A percentile compares a stretch with the other conserved stretches of the same genome.
These are phyloP conservation scores for Dolichomitus sp. DNA, from an alignment of 2,888 invertebrate species.

Conservation along the genomic window DNA sequence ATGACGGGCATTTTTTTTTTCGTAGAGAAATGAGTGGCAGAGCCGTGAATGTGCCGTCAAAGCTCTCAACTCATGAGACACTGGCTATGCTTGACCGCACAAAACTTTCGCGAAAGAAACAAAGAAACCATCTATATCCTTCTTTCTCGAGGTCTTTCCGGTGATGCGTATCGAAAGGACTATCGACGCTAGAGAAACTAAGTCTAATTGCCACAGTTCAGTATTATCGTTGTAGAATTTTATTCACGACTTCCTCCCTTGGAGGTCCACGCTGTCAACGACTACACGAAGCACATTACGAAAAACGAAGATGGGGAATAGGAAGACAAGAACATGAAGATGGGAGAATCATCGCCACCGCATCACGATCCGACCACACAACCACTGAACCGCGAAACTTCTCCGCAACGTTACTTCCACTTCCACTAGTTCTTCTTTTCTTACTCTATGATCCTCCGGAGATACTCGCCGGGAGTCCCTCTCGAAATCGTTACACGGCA, in stretches of 20 bases:
- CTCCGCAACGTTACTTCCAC: constrained; percentile 36
- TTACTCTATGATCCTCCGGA: constrained; percentile 23
- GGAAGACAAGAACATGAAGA: constrained; percentile 13
- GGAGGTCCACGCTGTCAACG: constrained; percentile 28
- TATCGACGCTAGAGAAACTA: constrained; percentile 40
- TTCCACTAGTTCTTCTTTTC: constrained; percentile 8
- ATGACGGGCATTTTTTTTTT: neutral
- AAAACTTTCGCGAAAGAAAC: constrained; percentile 37
- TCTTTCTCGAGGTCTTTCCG: constrained; percentile 8
- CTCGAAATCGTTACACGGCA: constrained; percentile 57
- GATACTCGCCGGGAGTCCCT: constrained; percentile 17
- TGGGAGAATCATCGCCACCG: constrained; percentile 59
- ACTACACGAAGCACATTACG: constrained; percentile 39
- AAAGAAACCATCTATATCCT: constrained; percentile 20
- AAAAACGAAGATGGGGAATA: constrained; percentile 18
- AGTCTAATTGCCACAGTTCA: constrained; percentile 38
- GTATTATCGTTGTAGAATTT: constrained; percentile 30
- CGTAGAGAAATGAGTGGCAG: neutral
- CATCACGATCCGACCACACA: constrained; percentile 51
- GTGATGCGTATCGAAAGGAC: constrained; percentile 43
- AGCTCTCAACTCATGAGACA: constrained; percentile 1
- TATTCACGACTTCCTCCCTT: constrained; percentile 27
- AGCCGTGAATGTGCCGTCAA: neutral
- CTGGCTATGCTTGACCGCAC: neutral
- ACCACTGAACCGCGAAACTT: constrained; percentile 62